Conservation (phyloP, 2,888 invertebrate species). For the Charanyca ferruginea region DNA sequence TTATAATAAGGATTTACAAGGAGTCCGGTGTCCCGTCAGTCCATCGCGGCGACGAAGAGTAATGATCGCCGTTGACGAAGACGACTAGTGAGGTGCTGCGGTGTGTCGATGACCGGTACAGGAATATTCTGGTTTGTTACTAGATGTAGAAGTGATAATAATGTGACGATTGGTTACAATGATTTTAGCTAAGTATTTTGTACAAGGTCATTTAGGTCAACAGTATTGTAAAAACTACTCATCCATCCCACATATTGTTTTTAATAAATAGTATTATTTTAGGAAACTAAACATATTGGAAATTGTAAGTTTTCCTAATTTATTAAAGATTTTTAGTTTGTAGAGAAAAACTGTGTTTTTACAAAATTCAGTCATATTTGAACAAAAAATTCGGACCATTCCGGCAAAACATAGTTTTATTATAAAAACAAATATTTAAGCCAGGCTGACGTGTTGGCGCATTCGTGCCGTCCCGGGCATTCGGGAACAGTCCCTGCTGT, state of each 20-base stretch:
- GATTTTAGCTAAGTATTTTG: too few species aligned
- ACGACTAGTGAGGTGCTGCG: conserved; percentile 33
- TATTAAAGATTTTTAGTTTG: conserved; percentile 10
- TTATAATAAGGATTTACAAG: conserved; percentile 60
- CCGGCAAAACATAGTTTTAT: conserved; percentile 39
- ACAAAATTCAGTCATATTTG: conserved; percentile 27
- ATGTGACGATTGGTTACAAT: too few species aligned
- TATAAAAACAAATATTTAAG: conserved; percentile 64
- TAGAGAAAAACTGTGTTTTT: conserved; percentile 6
- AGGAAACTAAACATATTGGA: not conserved
- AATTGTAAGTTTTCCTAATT: not conserved
- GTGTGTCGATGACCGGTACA: conserved; percentile 10
- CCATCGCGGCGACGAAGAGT: conserved; percentile 53
- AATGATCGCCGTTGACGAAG: conserved; percentile 54
- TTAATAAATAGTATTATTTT: not conserved
- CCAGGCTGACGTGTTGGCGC: conserved; percentile 47
- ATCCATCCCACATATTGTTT: not conserved
- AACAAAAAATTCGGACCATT: conserved; percentile 27
- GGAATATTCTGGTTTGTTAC: not conserved
- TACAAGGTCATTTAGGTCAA: not conserved
- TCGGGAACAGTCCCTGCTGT: conserved; percentile 34
- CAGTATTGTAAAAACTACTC: not conserved
- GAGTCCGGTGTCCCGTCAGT: conserved; percentile 44
- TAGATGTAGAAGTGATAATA: too few species aligned
- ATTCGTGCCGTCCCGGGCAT: conserved; percentile 31